Percentiles rank a stretch among this genome's conserved stretches.
phyloP scores from a whole-genome alignment of 2,113 vertebrate genomes.

The Ranitomeya imitator region DNA sequence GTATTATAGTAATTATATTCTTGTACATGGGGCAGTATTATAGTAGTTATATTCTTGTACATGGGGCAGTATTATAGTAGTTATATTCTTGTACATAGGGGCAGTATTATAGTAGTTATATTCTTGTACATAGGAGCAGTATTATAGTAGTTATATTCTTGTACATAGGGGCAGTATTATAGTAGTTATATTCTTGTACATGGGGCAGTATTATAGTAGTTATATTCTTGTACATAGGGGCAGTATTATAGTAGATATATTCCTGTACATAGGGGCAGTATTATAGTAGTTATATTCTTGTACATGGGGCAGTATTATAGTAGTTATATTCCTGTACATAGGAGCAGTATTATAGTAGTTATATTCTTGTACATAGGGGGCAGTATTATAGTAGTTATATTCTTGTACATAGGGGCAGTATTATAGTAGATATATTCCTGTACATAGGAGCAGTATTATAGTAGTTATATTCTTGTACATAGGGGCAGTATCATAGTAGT shows the following conservation, averaged over 20 bases:
- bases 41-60: conserved; percentile 15
- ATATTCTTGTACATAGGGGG: too few species aligned
- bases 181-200: too few species aligned
- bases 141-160: conserved; percentile 16
- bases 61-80: conserved; percentile 1
- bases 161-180: not conserved
- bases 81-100: too few species aligned
- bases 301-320: not conserved
- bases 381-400: conserved; percentile 16
- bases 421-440: conserved; percentile 11
- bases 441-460: not conserved
- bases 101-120: conserved; percentile 12
- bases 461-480: too few species aligned
- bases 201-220: conserved; percentile 1
- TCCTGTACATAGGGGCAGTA: too few species aligned
- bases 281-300: conserved; percentile 16
- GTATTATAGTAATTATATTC: conserved; percentile 16
- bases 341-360: conserved; percentile 2
- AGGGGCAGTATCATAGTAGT: not conserved
- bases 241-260: conserved; percentile 12
- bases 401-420: too few species aligned
- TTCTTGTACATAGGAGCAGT: too few species aligned
- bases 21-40: not conserved
- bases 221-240: too few species aligned
- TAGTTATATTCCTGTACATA: too few species aligned